Base-by-base conservation (phyloP, 2,797 vertebrate genomes). In the Hirundo rustica region DNA sequence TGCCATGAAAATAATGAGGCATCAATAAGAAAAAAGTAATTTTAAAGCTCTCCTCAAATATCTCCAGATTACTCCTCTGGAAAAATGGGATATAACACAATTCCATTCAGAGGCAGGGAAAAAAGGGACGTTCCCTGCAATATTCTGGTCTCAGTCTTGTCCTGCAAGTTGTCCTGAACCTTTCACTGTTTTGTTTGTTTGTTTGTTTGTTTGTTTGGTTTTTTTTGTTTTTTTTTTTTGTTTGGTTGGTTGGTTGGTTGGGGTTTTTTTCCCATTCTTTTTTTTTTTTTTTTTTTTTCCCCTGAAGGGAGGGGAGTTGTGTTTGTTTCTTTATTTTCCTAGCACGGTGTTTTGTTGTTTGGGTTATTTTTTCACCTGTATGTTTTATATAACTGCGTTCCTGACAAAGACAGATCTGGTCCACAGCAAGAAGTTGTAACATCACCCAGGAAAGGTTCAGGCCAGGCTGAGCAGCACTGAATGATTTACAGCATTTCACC, bases 291-390 rank as follows among this genome's bases (percentile, higher is more conserved):
- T 38, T 38, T 38, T 38, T 38, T 38, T 38, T 38, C 10, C 36
- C 36, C 40, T 42, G 40, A 42, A 42, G 40, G 5, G 22, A 53
- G 3, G 1, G 4, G 5, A 21, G 5, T 9, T 30, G 6, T 3
- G 2, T 45, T 27, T 32, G 4, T 15, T 42, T 22, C 14, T 26
- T 10, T 32, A 8, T 6, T 71, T 79, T 55, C 21, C 13, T 4
- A 0, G 13, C 11, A 45, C 22, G 3, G 1, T 13, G 13, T 18
- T 45, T 16, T 38, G 10, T 3, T 16, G 4, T 23, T 65, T 1
- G 3, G 7, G 9, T 18, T 47, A 13, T 15, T 44, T 44, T 44
- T 11, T 4, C 7, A 38, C 4, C 16, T 13, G 0, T 16, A 3
- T 22, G 5, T 7, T 90, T 80, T 17, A 60, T 1, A 40, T 25